A percentile compares a stretch with the other conserved stretches of the same genome.
Conservation (phyloP, 2,888 invertebrate genomes). For the Dynastes grantii region DNA sequence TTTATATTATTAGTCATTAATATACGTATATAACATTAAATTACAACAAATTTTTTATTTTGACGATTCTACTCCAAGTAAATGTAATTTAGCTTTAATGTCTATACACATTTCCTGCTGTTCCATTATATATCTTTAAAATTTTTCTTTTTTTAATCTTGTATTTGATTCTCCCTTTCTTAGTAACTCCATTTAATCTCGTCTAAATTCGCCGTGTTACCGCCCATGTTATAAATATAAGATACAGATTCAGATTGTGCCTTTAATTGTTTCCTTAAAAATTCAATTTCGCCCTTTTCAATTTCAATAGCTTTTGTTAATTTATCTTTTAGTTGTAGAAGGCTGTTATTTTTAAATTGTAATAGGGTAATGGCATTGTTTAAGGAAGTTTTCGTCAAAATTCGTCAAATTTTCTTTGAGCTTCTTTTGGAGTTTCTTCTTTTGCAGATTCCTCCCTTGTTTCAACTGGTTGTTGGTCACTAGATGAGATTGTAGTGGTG, state of each 20-base stretch:
- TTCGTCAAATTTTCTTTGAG: conserved; percentile 14
- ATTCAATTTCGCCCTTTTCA: conserved; percentile 81
- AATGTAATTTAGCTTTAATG: conserved; percentile 62
- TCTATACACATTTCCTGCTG: conserved; percentile 69
- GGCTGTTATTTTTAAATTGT: conserved; percentile 79
- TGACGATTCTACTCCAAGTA: conserved; percentile 17
- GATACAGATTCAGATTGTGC: conserved; percentile 10
- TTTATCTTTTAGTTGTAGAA: conserved; percentile 79
- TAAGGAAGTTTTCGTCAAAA: conserved; percentile 38
- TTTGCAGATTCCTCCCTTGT: conserved; percentile 37
- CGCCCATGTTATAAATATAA: conserved; percentile 52
- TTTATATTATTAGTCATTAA: conserved; percentile 19
- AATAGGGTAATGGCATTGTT: conserved; percentile 71
- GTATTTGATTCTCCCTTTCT: conserved; percentile 70
- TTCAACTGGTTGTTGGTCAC: conserved; percentile 41
- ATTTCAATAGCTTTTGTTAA: conserved; percentile 81
- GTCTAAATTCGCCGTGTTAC: conserved; percentile 62
- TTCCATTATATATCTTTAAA: conserved; percentile 69
- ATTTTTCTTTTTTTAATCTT: too few relatives aligned
- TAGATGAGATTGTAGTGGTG: conserved; percentile 48
- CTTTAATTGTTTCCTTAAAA: conserved; percentile 59
- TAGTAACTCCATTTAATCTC: conserved; percentile 67
- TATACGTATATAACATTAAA: neutral
- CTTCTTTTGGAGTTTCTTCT: conserved; percentile 5
- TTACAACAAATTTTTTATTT: neutral